These are phyloP conservation scores for Porites divaricata DNA, from an alignment of 92 coral and sea anemone genomes.

Conservation along the genomic window DNA sequence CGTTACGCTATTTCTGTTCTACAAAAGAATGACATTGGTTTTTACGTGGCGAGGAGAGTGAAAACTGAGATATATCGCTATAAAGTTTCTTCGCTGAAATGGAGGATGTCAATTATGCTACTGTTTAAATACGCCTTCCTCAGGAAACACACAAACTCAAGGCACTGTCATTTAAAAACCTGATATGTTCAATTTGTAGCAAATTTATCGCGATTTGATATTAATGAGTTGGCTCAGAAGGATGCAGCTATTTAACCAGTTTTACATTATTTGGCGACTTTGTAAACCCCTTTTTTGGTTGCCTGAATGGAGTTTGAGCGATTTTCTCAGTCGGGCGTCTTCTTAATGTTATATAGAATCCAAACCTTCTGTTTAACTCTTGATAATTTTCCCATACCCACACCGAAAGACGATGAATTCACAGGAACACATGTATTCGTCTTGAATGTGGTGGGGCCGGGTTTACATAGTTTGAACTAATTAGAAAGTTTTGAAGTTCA, in stretches of 20 bases:
- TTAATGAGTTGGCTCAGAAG: not conserved
- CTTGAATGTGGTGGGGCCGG: slow-evolving; percentile 1
- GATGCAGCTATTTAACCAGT: not conserved
- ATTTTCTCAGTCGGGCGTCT: slow-evolving; percentile 35
- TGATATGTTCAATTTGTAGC: slow-evolving; percentile 7
- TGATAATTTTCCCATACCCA: slow-evolving; percentile 41
- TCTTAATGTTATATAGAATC: not conserved
- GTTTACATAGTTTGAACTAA: slow-evolving; percentile 1
- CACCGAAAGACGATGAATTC: slow-evolving; percentile 17
- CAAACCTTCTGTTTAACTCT: slow-evolving; percentile 34
- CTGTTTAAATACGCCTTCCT: not conserved
- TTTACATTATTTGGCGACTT: not conserved
- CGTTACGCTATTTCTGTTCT: not conserved
- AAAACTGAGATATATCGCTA: not conserved
- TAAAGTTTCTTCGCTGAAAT: not conserved
- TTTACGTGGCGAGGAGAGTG: not conserved
- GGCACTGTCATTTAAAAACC: not conserved
- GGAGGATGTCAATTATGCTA: not conserved
- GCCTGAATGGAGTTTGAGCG: slow-evolving; percentile 3
- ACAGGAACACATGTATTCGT: not conserved
- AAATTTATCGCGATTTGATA: not conserved
- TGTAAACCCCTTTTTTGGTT: not conserved
- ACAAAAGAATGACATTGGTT: not conserved
- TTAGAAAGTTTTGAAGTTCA: slow-evolving; percentile 16
- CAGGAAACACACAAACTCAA: not conserved